Conservation (phyloP, 1,140 invertebrate genomes). For the Wiebesia pumilae region DNA sequence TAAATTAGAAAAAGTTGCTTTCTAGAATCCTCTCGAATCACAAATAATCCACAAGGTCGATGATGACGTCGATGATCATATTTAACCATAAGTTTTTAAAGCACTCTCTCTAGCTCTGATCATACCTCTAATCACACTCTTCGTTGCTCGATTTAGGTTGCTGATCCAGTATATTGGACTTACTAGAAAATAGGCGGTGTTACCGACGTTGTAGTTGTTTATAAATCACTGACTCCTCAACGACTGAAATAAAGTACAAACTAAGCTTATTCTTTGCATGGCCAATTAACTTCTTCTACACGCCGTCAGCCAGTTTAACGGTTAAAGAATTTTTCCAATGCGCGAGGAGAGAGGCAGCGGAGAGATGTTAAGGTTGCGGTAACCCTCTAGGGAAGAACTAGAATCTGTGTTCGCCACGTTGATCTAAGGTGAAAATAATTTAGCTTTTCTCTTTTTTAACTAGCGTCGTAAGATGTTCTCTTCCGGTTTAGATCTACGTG, state of each 20-base stretch:
- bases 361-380: background rate
- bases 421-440: conserved; percentile 6
- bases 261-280: background rate
- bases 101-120: too few species aligned
- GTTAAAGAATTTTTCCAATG: background rate
- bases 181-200: background rate
- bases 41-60: too few species aligned
- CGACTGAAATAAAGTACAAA: background rate
- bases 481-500: conserved; percentile 21
- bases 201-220: background rate
- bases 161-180: background rate
- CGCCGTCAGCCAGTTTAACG: background rate
- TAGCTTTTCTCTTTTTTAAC: conserved; percentile 10
- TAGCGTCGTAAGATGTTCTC: background rate
- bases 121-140: too few species aligned
- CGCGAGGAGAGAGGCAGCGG: background rate
- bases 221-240: background rate
- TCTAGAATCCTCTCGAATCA: too few species aligned
- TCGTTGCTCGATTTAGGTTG: too few species aligned
- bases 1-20: too few species aligned
- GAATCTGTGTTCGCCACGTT: background rate
- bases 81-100: too few species aligned
- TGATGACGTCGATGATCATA: too few species aligned
- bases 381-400: conserved; percentile 22
- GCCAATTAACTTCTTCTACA: conserved; percentile 1